Percentiles rank a stretch among this genome's conserved stretches.
Conservation (phyloP, 2,113 vertebrate species). For the Grallaria varia region DNA sequence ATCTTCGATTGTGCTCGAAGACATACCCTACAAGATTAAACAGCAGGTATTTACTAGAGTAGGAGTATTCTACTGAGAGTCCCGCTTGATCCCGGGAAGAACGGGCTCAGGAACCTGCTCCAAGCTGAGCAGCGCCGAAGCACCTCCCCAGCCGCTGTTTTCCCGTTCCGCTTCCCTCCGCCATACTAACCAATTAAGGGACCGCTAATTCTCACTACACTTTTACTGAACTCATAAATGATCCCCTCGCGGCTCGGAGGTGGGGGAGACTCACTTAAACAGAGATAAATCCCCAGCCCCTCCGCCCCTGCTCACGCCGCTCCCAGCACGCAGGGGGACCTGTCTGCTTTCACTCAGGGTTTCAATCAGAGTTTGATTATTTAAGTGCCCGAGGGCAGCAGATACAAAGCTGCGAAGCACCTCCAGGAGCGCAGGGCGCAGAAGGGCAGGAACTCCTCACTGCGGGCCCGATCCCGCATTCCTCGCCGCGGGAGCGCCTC, state of each 20-base stretch:
- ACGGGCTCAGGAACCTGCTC: neutral
- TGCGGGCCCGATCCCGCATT: neutral
- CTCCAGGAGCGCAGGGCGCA: neutral
- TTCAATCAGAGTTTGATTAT: slow-evolving; percentile 1
- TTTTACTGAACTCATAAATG: neutral
- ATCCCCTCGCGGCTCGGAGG: neutral
- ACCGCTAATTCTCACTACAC: neutral
- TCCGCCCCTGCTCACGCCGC: neutral
- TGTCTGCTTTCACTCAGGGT: slow-evolving; percentile 22
- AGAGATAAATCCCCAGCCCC: neutral
- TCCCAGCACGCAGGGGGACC: neutral
- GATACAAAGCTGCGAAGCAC: neutral
- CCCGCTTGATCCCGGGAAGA: neutral
- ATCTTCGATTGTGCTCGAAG: neutral
- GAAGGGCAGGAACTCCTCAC: neutral
- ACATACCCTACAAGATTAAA: neutral
- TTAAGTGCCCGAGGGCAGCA: neutral
- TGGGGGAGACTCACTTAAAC: neutral
- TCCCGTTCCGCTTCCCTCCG: neutral
- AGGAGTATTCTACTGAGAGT: neutral
- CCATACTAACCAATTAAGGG: neutral
- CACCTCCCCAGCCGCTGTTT: neutral
- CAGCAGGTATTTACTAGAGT: neutral
- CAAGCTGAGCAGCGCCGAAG: neutral
- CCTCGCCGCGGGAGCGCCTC: neutral